Evolutionary conservation across 2,113 vertebrate genomes (phyloP), one percentile per base, ranked within the genome.

Genomic region (Rhea pennata): DNA sequence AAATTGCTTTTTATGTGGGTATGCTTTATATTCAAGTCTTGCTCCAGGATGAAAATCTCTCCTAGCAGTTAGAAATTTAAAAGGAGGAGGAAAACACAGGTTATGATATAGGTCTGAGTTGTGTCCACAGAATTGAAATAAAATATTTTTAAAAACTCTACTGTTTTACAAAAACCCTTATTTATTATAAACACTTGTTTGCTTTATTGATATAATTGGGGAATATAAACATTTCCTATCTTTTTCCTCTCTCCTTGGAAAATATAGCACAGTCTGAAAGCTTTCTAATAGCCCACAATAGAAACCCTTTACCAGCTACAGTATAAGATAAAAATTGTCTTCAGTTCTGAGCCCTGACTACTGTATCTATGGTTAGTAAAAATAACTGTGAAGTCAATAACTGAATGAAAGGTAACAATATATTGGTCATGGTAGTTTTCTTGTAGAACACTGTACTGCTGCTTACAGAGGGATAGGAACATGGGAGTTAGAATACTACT

Each of bases 11-110:
- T 59, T 85, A 46, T 65, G 70, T 78, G 23, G 74, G 42, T 53
- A 67, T 53, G 10, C 58, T 96, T 94, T 84, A 79, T 76, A 92
- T 94, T 96, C 90, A 84, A 86, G 19, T 22, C 59, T 92, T 89
- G 65, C 26, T 75, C 61, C 36, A 62, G 46, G 21, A 93, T 83
- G 71, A 93, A 95, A 91, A 81, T 81, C 62, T 31, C 73, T 80
- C 46, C 31, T 70, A 39, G 19, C 9, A 78, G 65, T 17, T 51
- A 51, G 58, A 81, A 91, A 77, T 82, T 81, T 72, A 88, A 90
- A 74, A 33, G 59, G 36, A 76, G 48, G 62, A 75, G 59, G 79
- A 81, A 94, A 95, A 72, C 15, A 53, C 2, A 12, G 83, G 39
- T 12, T 22, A 21, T 27, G 19, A 76, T 36, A 89, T 17, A 8